Base-by-base conservation (phyloP, 2,888 invertebrate species). In the Pseudolycoriella hygida region DNA sequence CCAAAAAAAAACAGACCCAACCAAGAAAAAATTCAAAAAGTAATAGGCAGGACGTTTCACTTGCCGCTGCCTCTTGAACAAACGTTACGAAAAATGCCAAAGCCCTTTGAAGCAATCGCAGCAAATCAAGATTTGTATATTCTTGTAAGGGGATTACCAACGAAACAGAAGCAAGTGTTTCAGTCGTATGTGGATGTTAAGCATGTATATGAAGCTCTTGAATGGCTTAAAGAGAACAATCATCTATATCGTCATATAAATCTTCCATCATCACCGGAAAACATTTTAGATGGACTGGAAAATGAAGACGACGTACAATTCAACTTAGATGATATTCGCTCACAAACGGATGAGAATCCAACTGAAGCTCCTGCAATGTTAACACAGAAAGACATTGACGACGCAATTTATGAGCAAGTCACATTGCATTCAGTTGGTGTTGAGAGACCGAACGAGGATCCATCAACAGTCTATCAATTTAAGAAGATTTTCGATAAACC, bases 211-310 rank as follows among this genome's bases (percentile, higher is more conserved):
- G 42, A 50, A 38, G 55, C 54, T 6, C 48, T 59, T 43, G 10
- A 43, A 42, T 57, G 53, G 50, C 49, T 59, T 8, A 56, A 57
- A 53, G n/a, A n/a, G 17, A 51, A 53, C 45, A 59, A 59, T 51
- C 48, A 47, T 12, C 47, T 53, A 5, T 59, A 58, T 44, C 8
- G 40, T 41, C 25, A 54, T 19, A 57, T 58, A 30, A 25, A 46
- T 14, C 39, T 57, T 39, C 56, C 56, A 37, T 3, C 48, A 39
- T 38, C 42, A 25, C 40, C 46, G 3, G 45, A 42, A 20, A 34
- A 49, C 14, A 30, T 47, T 11, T 25, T 25, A 25, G 25, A 25
- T 25, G 25, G 25, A 25, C 14, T 50, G 17, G 37, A 43, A n/a
- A 43, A 39, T 30, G 20, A 25, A 17, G 43, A 46, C 11, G 34